Evolutionary conservation across 2,888 invertebrate species (phyloP).

Genomic region (Meteorus colon): DNA sequence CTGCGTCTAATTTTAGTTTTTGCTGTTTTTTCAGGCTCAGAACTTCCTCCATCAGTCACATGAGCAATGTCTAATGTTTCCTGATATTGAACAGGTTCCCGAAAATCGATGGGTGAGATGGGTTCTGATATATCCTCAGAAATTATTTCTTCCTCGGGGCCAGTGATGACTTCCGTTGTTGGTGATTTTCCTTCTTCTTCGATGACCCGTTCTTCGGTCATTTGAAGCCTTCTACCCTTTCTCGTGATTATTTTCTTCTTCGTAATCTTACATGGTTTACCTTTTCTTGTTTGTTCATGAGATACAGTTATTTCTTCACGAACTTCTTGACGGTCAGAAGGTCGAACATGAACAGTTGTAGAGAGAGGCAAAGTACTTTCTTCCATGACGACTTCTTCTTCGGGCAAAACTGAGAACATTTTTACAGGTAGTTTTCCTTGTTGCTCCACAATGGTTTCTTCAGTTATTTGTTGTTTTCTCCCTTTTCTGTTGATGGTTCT

Average conservation of each 20-base stretch:
- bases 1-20: not conserved
- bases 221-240: slow-evolving; percentile 61
- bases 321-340: slow-evolving; percentile 49
- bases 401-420: slow-evolving; percentile 45
- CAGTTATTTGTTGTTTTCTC: slow-evolving; percentile 52
- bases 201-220: slow-evolving; percentile 66
- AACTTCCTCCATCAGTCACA: not conserved
- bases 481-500: slow-evolving; percentile 44
- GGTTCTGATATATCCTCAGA: slow-evolving; percentile 45
- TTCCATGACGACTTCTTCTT: slow-evolving; percentile 60
- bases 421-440: slow-evolving; percentile 45
- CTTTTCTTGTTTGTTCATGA: slow-evolving; percentile 62
- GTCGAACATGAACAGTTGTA: slow-evolving; percentile 40
- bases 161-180: slow-evolving; percentile 57
- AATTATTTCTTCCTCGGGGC: slow-evolving; percentile 54
- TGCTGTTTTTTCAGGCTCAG: not conserved
- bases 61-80: not conserved
- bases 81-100: slow-evolving; percentile 21
- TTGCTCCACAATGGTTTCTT: slow-evolving; percentile 63
- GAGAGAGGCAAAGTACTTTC: slow-evolving; percentile 69
- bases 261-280: slow-evolving; percentile 62
- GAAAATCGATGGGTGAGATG: slow-evolving; percentile 42
- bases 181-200: slow-evolving; percentile 72
- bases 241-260: slow-evolving; percentile 72
- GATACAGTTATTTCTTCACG: slow-evolving; percentile 56